Conservation (phyloP, 1,140 invertebrate genomes). For the Caenorhabditis briggsae region DNA sequence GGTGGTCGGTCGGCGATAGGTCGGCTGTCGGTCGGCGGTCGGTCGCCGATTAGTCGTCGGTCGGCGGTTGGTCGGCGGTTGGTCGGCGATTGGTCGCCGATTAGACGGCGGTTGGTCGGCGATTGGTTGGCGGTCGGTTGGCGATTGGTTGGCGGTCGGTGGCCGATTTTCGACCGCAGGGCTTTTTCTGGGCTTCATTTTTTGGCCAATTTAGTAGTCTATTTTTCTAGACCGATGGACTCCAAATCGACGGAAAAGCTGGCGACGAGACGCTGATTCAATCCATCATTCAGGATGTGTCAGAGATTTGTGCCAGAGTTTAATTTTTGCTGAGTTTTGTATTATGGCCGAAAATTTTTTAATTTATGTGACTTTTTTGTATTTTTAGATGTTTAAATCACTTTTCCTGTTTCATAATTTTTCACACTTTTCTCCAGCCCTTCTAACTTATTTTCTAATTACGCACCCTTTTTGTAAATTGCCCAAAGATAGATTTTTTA, state of each 20-base stretch:
- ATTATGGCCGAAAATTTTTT: not conserved
- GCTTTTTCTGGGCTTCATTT: not conserved
- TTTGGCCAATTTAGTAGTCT: not conserved
- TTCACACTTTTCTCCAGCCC: not conserved
- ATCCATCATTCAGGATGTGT: slow-evolving; percentile 56
- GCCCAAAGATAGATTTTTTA: too few relatives aligned
- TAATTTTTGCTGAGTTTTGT: not conserved
- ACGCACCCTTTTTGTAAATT: not conserved
- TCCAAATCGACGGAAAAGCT: slow-evolving; percentile 59
- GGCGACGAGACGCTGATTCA: slow-evolving; percentile 59
- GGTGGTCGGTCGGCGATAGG: too few relatives aligned
- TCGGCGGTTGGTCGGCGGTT: too few relatives aligned
- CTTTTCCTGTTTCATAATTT: not conserved
- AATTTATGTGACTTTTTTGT: not conserved
- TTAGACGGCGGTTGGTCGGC: too few relatives aligned
- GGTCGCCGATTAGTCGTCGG: too few relatives aligned
- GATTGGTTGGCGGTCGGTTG: too few relatives aligned
- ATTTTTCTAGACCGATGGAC: slow-evolving; percentile 59
- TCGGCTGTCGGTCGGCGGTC: too few relatives aligned
- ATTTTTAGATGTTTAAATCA: not conserved
- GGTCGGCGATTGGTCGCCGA: too few relatives aligned
- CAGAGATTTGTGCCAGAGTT: slow-evolving; percentile 29
- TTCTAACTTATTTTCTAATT: not conserved
- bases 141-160: too few relatives aligned
- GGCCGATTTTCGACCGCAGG: not conserved